Evolutionary conservation across 2,113 vertebrate species (phyloP).

Genomic region (Paracanthobrama guichenoti): DNA sequence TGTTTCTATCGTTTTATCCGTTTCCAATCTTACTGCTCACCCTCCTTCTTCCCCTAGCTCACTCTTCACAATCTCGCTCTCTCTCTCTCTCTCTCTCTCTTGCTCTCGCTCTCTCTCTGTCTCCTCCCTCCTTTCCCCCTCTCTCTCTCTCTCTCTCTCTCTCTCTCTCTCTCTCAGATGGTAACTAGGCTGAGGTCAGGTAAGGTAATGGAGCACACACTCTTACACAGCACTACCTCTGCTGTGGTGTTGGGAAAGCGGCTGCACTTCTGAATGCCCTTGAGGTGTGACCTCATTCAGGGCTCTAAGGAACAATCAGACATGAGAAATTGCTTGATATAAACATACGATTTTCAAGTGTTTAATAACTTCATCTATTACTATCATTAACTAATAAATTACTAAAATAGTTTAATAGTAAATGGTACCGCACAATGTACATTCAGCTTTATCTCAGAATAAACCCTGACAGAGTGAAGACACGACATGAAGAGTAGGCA

Average conservation of each 20-base stretch:
- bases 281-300: conserved; percentile 28
- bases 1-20: conserved; percentile 56
- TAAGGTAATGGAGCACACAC: conserved; percentile 62
- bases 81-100: background rate
- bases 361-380: background rate
- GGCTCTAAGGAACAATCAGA: conserved; percentile 4
- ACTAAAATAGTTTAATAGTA: background rate
- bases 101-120: background rate
- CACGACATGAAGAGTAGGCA: background rate
- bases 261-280: conserved; percentile 33
- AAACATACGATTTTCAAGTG: background rate
- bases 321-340: background rate
- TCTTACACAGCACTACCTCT: conserved; percentile 43
- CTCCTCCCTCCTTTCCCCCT: background rate
- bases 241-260: conserved; percentile 4
- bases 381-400: background rate
- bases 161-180: conserved; percentile 40
- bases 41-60: conserved; percentile 58
- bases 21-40: conserved; percentile 62
- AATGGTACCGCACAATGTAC: background rate
- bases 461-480: background rate
- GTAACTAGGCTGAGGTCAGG: conserved; percentile 70
- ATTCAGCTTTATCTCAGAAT: background rate
- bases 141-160: background rate
- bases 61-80: background rate